Evolutionary conservation across 2,888 invertebrate species (phyloP), one percentile per base, ranked within the genome.

Genomic region (Flexamia atlantica): DNA sequence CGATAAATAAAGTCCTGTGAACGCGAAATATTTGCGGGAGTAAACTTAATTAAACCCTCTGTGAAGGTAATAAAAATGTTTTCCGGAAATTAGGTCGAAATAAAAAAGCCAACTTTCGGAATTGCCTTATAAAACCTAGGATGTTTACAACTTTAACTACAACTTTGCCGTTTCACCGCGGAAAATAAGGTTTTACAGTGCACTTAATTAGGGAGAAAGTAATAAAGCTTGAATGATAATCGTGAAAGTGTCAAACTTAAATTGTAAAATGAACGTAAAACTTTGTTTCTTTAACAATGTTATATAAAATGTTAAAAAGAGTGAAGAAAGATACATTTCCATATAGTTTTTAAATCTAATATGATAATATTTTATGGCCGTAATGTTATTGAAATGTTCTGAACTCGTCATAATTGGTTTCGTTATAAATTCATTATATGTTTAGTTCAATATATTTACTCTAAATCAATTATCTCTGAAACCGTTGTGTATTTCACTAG

Each of bases 51-150:
- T 64, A 64, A 64, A 64, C 30, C 64, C 28, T 64, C 7, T 46
- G 53, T 64, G 30, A 30, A 30, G 64, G 64, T 64, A 64, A n/a
- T 64, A 64, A 64, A 64, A 64, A 64, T 64, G 64, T 64, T 64
- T 53, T 64, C 64, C 64, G 64, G 64, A 64, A 64, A 64, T 64
- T 64, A 64, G 64, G 64, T 64, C 4, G 64, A 30, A 64, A 64
- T 64, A 64, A 64, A 64, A 64, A 64, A 14, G 30, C 64, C 64
- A 64, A 64, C 64, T 64, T 64, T 64, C 12, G 30, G 64, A 64
- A 64, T 30, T 28, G 64, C 28, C 64, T n/a, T 64, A 64, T 57
- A 64, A 64, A 64, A 25, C 64, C 28, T 28, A 4, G 64, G 64
- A 64, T 64, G 64, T 64, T 64, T 64, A 64, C 64, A 64, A 30